Conservation (phyloP, 2,888 invertebrate genomes). For the Drosophila ustulata region DNA sequence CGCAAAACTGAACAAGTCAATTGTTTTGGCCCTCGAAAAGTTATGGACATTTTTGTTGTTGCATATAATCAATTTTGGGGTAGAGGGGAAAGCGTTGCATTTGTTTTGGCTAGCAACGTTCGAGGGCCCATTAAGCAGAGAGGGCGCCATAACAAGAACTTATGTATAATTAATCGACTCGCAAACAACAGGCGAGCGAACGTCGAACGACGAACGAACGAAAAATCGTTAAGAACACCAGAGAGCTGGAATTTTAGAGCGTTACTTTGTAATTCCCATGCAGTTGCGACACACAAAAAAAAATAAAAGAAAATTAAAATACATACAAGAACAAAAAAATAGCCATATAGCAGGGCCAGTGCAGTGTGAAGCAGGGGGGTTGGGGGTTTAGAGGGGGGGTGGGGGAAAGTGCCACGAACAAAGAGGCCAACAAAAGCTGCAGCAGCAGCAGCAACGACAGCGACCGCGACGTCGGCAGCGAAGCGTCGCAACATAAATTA, state of each 20-base stretch:
- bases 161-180: constrained; percentile 3
- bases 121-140: not conserved
- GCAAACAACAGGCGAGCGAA: not conserved
- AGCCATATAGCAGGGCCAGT: not conserved
- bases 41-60: not conserved
- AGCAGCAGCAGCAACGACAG: constrained; percentile 17
- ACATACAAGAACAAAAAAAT: not conserved
- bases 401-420: constrained; percentile 5
- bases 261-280: constrained; percentile 13
- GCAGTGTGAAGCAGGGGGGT: not conserved
- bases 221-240: constrained; percentile 1
- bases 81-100: constrained; percentile 22
- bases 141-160: constrained; percentile 22
- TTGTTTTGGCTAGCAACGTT: constrained; percentile 67
- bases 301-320: constrained; percentile 1
- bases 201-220: not conserved
- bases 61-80: constrained; percentile 14
- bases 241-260: not conserved
- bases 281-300: not conserved
- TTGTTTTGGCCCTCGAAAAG: constrained; percentile 9
- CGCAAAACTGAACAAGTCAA: not conserved
- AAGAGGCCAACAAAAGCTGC: constrained; percentile 34
- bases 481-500: constrained; percentile 57
- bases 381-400: not conserved
- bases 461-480: constrained; percentile 27